phyloP scores from a whole-genome alignment of 2,888 invertebrate species.

The Metallyticus violacea region DNA sequence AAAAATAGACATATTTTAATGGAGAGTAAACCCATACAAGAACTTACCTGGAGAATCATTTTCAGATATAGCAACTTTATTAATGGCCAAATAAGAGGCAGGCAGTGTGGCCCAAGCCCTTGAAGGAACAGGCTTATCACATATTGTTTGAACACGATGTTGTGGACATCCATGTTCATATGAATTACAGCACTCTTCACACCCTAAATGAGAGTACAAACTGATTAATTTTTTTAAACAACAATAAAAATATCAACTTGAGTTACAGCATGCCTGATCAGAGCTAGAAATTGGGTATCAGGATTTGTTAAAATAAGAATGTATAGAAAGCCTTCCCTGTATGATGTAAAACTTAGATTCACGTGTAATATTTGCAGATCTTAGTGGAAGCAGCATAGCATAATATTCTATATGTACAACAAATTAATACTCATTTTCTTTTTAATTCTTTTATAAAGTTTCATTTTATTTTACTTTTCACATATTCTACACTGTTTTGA shows the following conservation, averaged over 20 bases:
- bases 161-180: slow-evolving; percentile 37
- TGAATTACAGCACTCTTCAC: slow-evolving; percentile 17
- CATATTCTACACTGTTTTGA: too few species aligned
- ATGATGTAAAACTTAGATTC: not conserved
- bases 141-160: slow-evolving; percentile 49
- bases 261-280: too few species aligned
- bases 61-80: slow-evolving; percentile 45
- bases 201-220: not conserved
- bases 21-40: not conserved
- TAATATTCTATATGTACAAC: too few species aligned
- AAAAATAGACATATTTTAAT: too few species aligned
- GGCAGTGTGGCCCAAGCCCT: slow-evolving; percentile 79
- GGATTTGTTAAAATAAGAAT: too few species aligned
- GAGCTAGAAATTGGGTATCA: too few species aligned
- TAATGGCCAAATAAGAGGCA: slow-evolving; percentile 57
- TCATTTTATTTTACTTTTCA: too few species aligned
- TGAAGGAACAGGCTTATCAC: slow-evolving; percentile 69
- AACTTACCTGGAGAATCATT: slow-evolving; percentile 31
- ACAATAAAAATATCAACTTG: too few species aligned
- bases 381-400: too few species aligned
- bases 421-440: too few species aligned
- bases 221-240: not conserved
- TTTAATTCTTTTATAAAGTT: too few species aligned
- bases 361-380: too few species aligned
- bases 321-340: not conserved